Conservation (phyloP, 2,797 vertebrate species). For the Otolemur crassicaudatus region DNA sequence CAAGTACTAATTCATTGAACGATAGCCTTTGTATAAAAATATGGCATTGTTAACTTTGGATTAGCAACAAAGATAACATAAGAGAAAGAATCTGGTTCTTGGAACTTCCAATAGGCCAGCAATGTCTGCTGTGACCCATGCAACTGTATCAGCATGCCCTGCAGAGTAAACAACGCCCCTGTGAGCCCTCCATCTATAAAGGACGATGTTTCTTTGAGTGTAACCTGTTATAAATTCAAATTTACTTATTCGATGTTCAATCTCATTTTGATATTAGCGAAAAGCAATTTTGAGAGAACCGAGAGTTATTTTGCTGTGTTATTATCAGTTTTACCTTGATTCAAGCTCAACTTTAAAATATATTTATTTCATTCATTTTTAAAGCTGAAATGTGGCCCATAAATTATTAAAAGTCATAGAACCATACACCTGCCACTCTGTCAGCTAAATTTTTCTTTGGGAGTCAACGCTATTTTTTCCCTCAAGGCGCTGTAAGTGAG, state of each 20-base stretch:
- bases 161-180: not conserved
- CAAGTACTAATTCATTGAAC: not conserved
- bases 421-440: not conserved
- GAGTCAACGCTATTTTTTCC: not conserved
- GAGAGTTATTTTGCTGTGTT: not conserved
- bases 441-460: slow-evolving; percentile 1
- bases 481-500: not conserved
- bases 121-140: not conserved
- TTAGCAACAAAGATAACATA: not conserved
- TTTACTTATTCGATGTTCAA: not conserved
- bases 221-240: not conserved
- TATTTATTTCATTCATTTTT: slow-evolving; percentile 30
- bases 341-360: slow-evolving; percentile 32
- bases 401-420: slow-evolving; percentile 24
- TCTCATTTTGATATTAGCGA: not conserved
- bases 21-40: not conserved
- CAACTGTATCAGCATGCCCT: not conserved
- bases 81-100: not conserved
- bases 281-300: not conserved
- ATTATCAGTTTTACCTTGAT: slow-evolving; percentile 29
- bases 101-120: not conserved
- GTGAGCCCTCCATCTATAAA: not conserved
- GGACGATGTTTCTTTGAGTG: not conserved
- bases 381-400: slow-evolving; percentile 28
- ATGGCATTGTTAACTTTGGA: not conserved